Evolutionary conservation across 2,888 invertebrate genomes (phyloP).

Genomic region (Andrena praecox): DNA sequence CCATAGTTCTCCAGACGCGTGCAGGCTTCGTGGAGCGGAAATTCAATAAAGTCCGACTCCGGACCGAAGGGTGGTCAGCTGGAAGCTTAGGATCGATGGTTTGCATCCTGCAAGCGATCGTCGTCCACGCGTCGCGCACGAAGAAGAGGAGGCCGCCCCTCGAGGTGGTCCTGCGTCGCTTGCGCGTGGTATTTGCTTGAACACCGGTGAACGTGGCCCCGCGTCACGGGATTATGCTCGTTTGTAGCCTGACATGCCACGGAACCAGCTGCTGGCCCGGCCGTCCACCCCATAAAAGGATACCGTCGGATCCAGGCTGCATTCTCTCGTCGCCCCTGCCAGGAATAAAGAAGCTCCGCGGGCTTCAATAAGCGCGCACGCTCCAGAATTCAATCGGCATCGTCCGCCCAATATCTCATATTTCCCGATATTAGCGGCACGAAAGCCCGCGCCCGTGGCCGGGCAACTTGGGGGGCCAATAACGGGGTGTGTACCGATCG

Average conservation of each 20-base stretch:
- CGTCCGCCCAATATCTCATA: slow-evolving; percentile 57
- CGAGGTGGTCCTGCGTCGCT: neutral
- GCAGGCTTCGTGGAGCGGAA: slow-evolving; percentile 1
- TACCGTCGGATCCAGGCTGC: slow-evolving; percentile 43
- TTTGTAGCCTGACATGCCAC: slow-evolving; percentile 29
- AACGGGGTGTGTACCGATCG: slow-evolving; percentile 23
- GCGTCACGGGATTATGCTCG: slow-evolving; percentile 49
- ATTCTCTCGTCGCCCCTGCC: slow-evolving; percentile 44
- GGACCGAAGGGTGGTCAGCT: neutral
- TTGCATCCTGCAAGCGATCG: slow-evolving; percentile 37
- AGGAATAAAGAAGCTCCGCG: slow-evolving; percentile 49
- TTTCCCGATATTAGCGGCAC: slow-evolving; percentile 55
- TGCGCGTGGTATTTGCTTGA: slow-evolving; percentile 48
- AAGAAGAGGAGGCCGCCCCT: neutral
- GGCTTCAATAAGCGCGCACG: slow-evolving; percentile 48
- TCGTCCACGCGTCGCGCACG: slow-evolving; percentile 18
- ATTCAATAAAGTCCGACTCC: slow-evolving; percentile 41
- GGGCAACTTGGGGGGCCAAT: slow-evolving; percentile 17
- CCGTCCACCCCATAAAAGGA: slow-evolving; percentile 35
- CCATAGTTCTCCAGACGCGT: slow-evolving; percentile 11
- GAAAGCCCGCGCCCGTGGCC: slow-evolving; percentile 27
- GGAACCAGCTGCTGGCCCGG: slow-evolving; percentile 11
- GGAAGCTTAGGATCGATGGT: slow-evolving; percentile 28
- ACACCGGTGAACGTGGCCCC: slow-evolving; percentile 22
- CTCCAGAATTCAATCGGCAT: slow-evolving; percentile 59